These are phyloP conservation scores for Melanophora roralis DNA, from an alignment of 2,888 invertebrate genomes.

Conservation along the genomic window DNA sequence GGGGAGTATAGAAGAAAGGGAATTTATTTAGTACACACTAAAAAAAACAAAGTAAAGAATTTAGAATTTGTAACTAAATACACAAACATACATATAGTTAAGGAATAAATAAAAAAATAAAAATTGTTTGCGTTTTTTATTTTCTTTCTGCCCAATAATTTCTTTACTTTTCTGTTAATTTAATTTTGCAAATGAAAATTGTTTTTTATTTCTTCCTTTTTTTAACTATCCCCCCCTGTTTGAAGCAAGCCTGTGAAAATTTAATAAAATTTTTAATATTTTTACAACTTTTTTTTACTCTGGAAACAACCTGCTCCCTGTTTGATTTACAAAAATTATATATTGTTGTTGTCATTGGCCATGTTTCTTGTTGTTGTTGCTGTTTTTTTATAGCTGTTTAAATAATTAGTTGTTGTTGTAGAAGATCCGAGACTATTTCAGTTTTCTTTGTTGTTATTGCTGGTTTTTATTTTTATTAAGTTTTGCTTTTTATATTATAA, in stretches of 20 bases:
- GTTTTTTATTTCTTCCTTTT: not conserved
- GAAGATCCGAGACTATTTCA: slow-evolving; percentile 61
- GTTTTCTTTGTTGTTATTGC: slow-evolving; percentile 58
- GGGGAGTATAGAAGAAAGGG: slow-evolving; percentile 3
- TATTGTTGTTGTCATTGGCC: slow-evolving; percentile 59
- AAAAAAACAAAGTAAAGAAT: slow-evolving; percentile 39
- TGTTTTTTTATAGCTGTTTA: slow-evolving; percentile 62
- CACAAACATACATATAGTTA: not conserved
- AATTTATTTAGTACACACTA: no score
- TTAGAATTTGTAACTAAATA: not conserved
- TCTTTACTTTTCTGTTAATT: not conserved
- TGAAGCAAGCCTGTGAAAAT: slow-evolving; percentile 1
- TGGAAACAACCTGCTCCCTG: slow-evolving; percentile 47
- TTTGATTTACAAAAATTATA: slow-evolving; percentile 54
- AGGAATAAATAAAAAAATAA: slow-evolving; percentile 23
- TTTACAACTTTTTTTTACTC: slow-evolving; percentile 14
- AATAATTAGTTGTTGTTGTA: slow-evolving; percentile 67
- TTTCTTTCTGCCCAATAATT: not conserved
- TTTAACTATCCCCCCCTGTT: slow-evolving; percentile 1
- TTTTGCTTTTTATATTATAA: slow-evolving; percentile 56
- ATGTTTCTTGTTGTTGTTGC: slow-evolving; percentile 60
- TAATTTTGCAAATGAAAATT: not conserved
- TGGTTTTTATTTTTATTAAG: slow-evolving; percentile 60
- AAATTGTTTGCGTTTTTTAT: slow-evolving; percentile 12
- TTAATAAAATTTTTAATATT: slow-evolving; percentile 19